Base-by-base conservation (phyloP, 1,140 invertebrate species). In the Rhizoglyphus robini region DNA sequence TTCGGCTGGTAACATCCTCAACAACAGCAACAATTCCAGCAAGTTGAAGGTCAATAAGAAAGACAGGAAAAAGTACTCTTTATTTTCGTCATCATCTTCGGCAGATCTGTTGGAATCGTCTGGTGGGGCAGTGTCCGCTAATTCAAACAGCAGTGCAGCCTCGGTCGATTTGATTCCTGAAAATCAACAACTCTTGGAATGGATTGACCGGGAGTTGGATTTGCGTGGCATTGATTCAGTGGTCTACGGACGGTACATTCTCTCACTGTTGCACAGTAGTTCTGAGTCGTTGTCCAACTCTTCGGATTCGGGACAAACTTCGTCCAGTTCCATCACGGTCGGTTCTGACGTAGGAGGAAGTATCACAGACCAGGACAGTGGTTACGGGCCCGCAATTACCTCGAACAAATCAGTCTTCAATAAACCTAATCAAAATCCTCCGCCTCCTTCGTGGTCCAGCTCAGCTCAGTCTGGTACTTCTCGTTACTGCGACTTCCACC, bases 201-300 rank as follows among this genome's bases (percentile, higher is more conserved):
- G 81, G 81, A 77, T 83, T 64, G 79, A 81, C 71, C 75, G 78
- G 70, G 79, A 81, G 73, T 72, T 83, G 71, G 81, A 82, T 72
- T 76, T 77, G 65, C 76, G 81, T 71, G 81, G 81, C 36, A 80
- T 83, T 69, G 81, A 83, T 74, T 78, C 80, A 63, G 75, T 80
- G 31, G 75, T 81, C 34, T 82, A 82, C 75, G 79, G 81, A 72
- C 79, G 79, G 46, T 82, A 81, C 71, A 78, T 82, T 65, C 75
- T 82, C 66, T 81, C 78, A 73, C 72, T 82, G 46, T 73, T 83
- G 69, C 73, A 75, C 67, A 63, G 58, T 68, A n/a, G n/a, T n/a
- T n/a, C n/a, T n/a, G n/a, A n/a, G n/a, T n/a, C n/a, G n/a, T 51
- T 70, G 47, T 68, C 8, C n/a, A 32, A 4, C 3, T 18, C 23